Evolutionary conservation across 2,113 vertebrate genomes (phyloP).

Genomic region (Erinaceus europaeus): DNA sequence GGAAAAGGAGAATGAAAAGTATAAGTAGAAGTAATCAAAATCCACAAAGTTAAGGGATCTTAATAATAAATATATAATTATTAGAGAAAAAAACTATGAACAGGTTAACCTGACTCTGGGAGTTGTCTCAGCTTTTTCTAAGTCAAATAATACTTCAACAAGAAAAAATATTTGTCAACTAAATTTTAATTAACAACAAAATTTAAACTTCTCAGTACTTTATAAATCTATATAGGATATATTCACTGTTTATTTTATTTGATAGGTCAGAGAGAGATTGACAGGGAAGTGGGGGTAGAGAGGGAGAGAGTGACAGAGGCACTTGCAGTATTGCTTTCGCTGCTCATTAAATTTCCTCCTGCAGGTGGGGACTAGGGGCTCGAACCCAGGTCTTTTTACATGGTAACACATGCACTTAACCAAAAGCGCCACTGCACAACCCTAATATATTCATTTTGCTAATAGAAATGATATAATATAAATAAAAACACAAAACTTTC

Average conservation of each 20-base stretch:
- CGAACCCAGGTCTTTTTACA: too few relatives aligned
- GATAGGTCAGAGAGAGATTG: too few relatives aligned
- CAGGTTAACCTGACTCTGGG: not conserved
- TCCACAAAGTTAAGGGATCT: not conserved
- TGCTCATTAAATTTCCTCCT: too few relatives aligned
- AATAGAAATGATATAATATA: not conserved
- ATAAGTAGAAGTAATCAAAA: not conserved
- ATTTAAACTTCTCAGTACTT: not conserved
- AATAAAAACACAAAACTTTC: not conserved
- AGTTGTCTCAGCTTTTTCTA: conserved; percentile 17
- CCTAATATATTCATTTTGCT: too few relatives aligned
- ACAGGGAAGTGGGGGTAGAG: too few relatives aligned
- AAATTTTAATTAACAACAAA: conserved; percentile 40
- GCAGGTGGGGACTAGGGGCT: too few relatives aligned
- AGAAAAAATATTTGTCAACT: not conserved
- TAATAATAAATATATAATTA: not conserved
- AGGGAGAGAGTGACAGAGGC: too few relatives aligned
- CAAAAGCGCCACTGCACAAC: too few relatives aligned
- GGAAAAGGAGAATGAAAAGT: not conserved
- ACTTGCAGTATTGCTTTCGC: too few relatives aligned
- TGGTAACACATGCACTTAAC: too few relatives aligned
- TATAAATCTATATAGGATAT: not conserved
- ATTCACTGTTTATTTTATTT: too few relatives aligned
- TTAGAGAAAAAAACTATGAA: not conserved
- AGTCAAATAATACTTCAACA: not conserved